Evolutionary conservation across 35 echinoderm and acorn worm species (phyloP).

Genomic region (Chiridota heheva): DNA sequence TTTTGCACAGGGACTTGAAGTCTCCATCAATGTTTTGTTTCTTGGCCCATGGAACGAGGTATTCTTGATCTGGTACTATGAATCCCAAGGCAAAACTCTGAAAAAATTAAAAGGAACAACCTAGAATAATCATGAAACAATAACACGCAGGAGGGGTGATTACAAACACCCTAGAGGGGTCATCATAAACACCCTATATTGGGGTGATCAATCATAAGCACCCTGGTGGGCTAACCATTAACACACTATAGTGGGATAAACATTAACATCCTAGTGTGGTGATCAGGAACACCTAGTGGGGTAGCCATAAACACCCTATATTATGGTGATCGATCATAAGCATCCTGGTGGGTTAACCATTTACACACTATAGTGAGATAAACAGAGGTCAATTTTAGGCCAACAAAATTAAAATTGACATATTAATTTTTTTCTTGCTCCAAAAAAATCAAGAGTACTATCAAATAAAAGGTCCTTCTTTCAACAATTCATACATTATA

Average conservation of each 20-base stretch:
- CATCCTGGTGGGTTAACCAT: background rate
- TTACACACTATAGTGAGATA: background rate
- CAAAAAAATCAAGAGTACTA: too few species aligned
- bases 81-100: conserved; percentile 69
- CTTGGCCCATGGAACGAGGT: conserved; percentile 55
- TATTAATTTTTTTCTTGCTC: too few species aligned
- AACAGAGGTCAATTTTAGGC: too few species aligned
- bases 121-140: background rate
- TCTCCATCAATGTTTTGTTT: conserved; percentile 46
- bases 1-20: conserved; percentile 65
- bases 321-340: background rate
- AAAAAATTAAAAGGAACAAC: background rate
- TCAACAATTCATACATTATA: too few species aligned
- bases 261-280: background rate
- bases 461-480: too few species aligned
- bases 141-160: background rate
- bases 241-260: background rate
- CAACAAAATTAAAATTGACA: too few species aligned
- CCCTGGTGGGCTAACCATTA: background rate
- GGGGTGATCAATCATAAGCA: background rate
- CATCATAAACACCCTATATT: background rate
- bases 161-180: background rate
- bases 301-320: background rate
- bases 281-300: background rate
- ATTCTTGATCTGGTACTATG: conserved; percentile 77